Evolutionary conservation across 2,113 vertebrate species (phyloP).

Genomic region (Heterocephalus glaber): DNA sequence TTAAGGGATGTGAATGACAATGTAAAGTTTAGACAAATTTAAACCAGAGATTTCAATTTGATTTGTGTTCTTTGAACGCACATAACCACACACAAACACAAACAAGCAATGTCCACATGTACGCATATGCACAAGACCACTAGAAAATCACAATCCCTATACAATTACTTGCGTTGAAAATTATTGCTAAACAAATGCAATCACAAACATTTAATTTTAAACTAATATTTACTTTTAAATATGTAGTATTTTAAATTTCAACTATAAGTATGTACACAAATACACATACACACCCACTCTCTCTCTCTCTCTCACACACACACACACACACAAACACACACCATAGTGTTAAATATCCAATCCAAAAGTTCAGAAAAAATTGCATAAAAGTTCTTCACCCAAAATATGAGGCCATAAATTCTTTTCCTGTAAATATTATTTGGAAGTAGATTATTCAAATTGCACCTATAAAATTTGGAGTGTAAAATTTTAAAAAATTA

Average conservation of each 20-base stretch:
- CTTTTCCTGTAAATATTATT: not conserved
- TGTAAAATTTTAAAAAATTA: not conserved
- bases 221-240: not conserved
- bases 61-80: not conserved
- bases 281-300: not conserved
- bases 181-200: not conserved
- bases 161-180: not conserved
- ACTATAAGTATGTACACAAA: too few species aligned
- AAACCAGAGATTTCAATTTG: not conserved
- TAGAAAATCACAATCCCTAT: not conserved
- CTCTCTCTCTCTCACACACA: too few species aligned
- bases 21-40: not conserved
- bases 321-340: too few species aligned
- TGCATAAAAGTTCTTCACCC: not conserved
- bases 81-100: not conserved
- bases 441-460: not conserved
- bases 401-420: not conserved
- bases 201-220: not conserved
- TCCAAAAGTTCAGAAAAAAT: not conserved
- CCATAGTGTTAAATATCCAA: not conserved
- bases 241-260: not conserved
- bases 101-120: not conserved
- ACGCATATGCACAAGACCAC: not conserved
- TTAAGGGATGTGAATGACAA: not conserved
- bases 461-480: not conserved